These are phyloP conservation scores for Drosophila simulans DNA, from an alignment of 1,140 invertebrate species.

Conservation along the genomic window DNA sequence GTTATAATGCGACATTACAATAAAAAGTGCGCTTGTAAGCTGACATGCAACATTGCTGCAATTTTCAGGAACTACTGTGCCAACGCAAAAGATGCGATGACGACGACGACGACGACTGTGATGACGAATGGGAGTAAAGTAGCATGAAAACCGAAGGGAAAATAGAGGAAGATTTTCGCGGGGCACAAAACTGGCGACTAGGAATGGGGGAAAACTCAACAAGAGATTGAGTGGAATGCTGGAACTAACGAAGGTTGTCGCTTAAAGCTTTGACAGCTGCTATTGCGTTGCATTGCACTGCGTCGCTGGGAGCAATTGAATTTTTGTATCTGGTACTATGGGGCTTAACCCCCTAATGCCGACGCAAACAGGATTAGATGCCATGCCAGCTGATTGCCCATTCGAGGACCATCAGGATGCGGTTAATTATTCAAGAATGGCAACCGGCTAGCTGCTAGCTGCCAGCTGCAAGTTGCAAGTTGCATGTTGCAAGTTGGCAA, in stretches of 20 bases:
- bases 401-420: slow-evolving; percentile 39
- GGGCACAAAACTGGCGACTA: no score
- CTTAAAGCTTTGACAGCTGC: slow-evolving; percentile 61
- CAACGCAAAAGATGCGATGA: slow-evolving; percentile 2
- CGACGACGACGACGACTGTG: slow-evolving; percentile 23
- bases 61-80: slow-evolving; percentile 60
- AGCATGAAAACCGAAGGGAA: slow-evolving; percentile 8
- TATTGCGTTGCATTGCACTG: slow-evolving; percentile 5
- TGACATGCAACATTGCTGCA: slow-evolving; percentile 81
- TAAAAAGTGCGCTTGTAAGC: slow-evolving; percentile 73
- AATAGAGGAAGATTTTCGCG: neutral
- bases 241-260: slow-evolving; percentile 52
- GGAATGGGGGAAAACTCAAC: slow-evolving; percentile 23
- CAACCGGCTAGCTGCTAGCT: neutral
- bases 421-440: slow-evolving; percentile 46
- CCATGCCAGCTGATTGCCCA: slow-evolving; percentile 40
- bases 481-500: neutral
- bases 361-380: slow-evolving; percentile 41
- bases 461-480: slow-evolving; percentile 6
- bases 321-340: slow-evolving; percentile 22
- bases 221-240: slow-evolving; percentile 56
- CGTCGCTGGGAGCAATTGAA: slow-evolving; percentile 40
- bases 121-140: slow-evolving; percentile 46
- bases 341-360: slow-evolving; percentile 35
- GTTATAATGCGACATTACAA: slow-evolving; percentile 74